Percentiles rank a stretch among this genome's conserved stretches.
Conservation (phyloP, 2,888 invertebrate genomes). For the Biston stratarius region DNA sequence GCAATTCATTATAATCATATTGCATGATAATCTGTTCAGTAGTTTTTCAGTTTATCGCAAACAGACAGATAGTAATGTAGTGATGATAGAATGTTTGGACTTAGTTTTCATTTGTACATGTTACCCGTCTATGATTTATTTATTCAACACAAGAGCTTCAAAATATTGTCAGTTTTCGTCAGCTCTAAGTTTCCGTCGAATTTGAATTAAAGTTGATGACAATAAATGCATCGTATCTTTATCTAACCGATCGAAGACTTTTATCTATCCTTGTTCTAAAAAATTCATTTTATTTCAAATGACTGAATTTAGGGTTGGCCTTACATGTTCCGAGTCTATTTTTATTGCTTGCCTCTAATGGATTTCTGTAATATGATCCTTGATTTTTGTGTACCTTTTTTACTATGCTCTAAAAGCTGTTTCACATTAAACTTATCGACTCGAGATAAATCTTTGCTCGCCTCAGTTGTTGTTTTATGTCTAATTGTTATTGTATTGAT, state of each 20-base stretch:
- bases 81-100: too few relatives aligned
- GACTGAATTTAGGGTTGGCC: conserved; percentile 69
- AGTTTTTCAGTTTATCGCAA: too few relatives aligned
- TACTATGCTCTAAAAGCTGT: conserved; percentile 63
- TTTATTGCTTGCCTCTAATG: conserved; percentile 81
- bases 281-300: conserved; percentile 67
- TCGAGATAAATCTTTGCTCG: conserved; percentile 58
- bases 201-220: not conserved
- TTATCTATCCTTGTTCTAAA: conserved; percentile 50
- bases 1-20: too few relatives aligned
- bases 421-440: conserved; percentile 49
- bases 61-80: too few relatives aligned
- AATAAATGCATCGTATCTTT: conserved; percentile 33
- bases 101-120: too few relatives aligned
- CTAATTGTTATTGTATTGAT: conserved; percentile 28
- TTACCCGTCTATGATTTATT: too few relatives aligned
- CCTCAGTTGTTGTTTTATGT: conserved; percentile 29
- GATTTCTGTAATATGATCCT: conserved; percentile 84
- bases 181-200: not conserved
- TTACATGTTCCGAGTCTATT: conserved; percentile 67
- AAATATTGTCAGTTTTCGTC: too few relatives aligned
- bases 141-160: too few relatives aligned
- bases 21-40: too few relatives aligned
- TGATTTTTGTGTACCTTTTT: conserved; percentile 74
- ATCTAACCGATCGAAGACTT: conserved; percentile 52